Evolutionary conservation across 2,888 invertebrate species (phyloP), one percentile per base, ranked within the genome.

Genomic region (Euphydryas editha): DNA sequence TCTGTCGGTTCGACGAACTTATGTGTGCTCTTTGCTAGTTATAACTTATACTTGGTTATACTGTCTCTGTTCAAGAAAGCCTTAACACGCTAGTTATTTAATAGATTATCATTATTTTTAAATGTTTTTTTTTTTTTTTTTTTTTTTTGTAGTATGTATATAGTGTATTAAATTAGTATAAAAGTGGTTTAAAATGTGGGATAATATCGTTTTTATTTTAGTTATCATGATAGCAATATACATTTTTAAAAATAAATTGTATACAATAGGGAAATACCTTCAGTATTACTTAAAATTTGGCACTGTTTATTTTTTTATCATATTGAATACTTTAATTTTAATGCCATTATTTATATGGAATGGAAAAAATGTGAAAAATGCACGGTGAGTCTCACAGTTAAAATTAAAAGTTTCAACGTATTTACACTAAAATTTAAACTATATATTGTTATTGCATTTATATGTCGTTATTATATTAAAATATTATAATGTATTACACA

Each of bases 331-430:
- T 21, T 24, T 54, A 4, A 54, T 54, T 30, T 36, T 54, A 54
- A 54, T 54, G 36, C 54, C 54, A 54, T 17, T 54, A n/a, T 54
- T 54, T 18, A 17, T 54, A n/a, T 54, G 54, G 54, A 54, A 54
- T n/a, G 54, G 54, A 30, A 54, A 36, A 54, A 30, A 54, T n/a
- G 30, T 54, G 54, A 54, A 54, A 7, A 54, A 54, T 17, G 54
- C 30, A 11, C 15, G 11, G 36, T 54, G 36, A 87, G 84, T 30
- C 30, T 30, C 88, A 89, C 71, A 88, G 87, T 30, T 30, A 30
- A 82, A 24, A 81, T 88, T 30, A 80, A 87, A 69, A 90, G 87
- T 70, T 64, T 86, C 62, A 74, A 85, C 68, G 78, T 36, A 30
- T 8, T 8, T 10, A 17, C 15, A 5, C n/a, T n/a, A n/a, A n/a